Evolutionary conservation across 2,888 invertebrate species (phyloP), one percentile per base, ranked within the genome.

Genomic region (Oscheius onirici): DNA sequence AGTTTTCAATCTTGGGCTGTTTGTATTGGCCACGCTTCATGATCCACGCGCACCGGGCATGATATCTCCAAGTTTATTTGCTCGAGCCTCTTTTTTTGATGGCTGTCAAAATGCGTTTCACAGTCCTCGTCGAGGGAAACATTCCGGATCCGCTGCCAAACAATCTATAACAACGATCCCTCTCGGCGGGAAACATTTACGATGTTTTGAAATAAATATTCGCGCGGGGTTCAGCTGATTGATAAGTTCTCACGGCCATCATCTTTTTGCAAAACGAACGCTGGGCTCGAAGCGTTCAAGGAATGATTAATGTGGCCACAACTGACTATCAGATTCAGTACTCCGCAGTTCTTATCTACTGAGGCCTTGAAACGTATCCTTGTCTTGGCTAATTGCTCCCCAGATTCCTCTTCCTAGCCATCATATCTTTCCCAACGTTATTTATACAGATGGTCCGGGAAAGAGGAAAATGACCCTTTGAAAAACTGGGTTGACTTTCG

Each of bases 61-160:
- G 63, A 63, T 63, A 49, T 49, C 49, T 60, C 49, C 63, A 63
- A 49, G 63, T 49, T 63, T 63, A 49, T 63, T 63, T 63, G 63
- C 49, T 41, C 15, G 17, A 24, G 41, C 43, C 22, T 41, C 24
- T 41, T 34, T 61, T 49, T 63, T 24, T 63, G 63, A 63, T 63
- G 63, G 63, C 63, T 63, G 63, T 63, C 63, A 63, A 63, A 63
- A 63, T 60, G 40, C 63, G 49, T 49, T 63, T 63, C 63, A 28
- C 49, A 63, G 63, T 8, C 61, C n/a, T n/a, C 40, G 22, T n/a
- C 24, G 49, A 24, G 49, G 17, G 63, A 63, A 63, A 46, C 49
- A 63, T 63, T 63, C 63, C 63, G 63, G 63, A 63, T 60, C 22
- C 28, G 34, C 34, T 34, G 34, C 34, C 34, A 34, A 34, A 34